Evolutionary conservation across 2,888 invertebrate genomes (phyloP), one percentile per base, ranked within the genome.

Genomic region (Lottia scabra): DNA sequence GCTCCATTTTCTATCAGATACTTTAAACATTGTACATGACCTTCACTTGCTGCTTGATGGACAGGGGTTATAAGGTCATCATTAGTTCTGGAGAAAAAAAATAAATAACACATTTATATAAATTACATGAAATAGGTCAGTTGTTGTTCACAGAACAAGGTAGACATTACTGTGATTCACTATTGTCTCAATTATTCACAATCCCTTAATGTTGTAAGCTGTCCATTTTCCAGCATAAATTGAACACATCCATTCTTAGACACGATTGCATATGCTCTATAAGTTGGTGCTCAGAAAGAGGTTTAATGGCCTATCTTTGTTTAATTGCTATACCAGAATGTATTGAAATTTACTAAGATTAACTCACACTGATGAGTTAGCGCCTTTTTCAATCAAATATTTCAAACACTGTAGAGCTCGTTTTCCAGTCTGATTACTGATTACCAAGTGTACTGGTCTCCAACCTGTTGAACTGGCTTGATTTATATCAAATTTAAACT

Each of bases 21-120:
- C 76, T 89, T 88, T 43, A 89, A 77, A 78, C 89, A 89, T 71
- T 88, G 85, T 2, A 89, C 87, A 78, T 89, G 88, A 19, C 89
- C 89, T 69, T 89, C 89, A 71, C 87, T 87, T 30, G 89, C 89
- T n/a, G 89, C 89, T 70, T 89, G 89, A 75, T 89, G 89, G 23
- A 87, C 80, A 19, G 89, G 89, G 10, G 88, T 89, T n/a, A 88
- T 84, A 13, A 87, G 87, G 78, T 89, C 89, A 75, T 88, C 86
- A 81, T 89, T 89, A 1, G 79, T 74, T 26, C 89, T 89, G 78
- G 6, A 77, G 12, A 19, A 23, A 72, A n/a, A 38, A 38, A 8
- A 8, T 5, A 30, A 30, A 30, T 30, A n/a, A n/a, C n/a, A n/a
- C n/a, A n/a, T n/a, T n/a, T 30, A 30, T 30, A 30, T 30, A 30